Conservation (phyloP, 2,113 vertebrate species). For the Phycodurus eques region DNA sequence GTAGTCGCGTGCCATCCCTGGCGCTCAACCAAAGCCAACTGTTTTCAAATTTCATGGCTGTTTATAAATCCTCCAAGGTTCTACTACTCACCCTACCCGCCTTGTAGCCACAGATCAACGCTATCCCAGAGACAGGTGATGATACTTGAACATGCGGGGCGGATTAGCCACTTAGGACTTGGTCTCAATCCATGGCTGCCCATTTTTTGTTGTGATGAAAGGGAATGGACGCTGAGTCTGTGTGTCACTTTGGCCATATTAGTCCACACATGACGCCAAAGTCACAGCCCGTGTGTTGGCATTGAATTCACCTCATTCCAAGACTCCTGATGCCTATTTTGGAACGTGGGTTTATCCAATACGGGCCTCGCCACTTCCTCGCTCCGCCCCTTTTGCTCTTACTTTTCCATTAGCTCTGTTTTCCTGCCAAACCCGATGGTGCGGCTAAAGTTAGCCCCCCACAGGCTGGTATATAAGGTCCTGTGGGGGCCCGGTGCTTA, state of each 20-base stretch:
- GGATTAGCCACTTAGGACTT: constrained; percentile 15
- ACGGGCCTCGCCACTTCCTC: constrained; percentile 42
- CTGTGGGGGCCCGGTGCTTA: constrained; percentile 35
- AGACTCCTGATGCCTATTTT: constrained; percentile 72
- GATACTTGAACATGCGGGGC: constrained; percentile 49
- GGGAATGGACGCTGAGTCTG: neutral
- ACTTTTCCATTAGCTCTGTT: constrained; percentile 65
- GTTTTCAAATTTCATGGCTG: constrained; percentile 58
- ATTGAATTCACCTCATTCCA: constrained; percentile 77
- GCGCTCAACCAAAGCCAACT: constrained; percentile 39
- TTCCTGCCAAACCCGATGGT: constrained; percentile 76
- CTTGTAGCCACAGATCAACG: constrained; percentile 7
- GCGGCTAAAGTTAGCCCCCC: constrained; percentile 75
- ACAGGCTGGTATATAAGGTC: constrained; percentile 73
- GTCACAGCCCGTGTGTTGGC: constrained; percentile 52
- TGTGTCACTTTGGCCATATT: constrained; percentile 65
- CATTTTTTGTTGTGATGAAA: neutral
- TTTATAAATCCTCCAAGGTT: constrained; percentile 32
- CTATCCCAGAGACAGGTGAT: constrained; percentile 45
- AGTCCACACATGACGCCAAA: constrained; percentile 66
- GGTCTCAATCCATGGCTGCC: neutral
- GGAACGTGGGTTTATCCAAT: constrained; percentile 65
- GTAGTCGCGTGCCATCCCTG: constrained; percentile 39
- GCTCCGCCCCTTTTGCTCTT: constrained; percentile 67
- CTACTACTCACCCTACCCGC: constrained; percentile 4